Percentiles rank a stretch among this genome's conserved stretches.
Conservation (phyloP, 1,140 invertebrate species). For the Eulimnadia texana region DNA sequence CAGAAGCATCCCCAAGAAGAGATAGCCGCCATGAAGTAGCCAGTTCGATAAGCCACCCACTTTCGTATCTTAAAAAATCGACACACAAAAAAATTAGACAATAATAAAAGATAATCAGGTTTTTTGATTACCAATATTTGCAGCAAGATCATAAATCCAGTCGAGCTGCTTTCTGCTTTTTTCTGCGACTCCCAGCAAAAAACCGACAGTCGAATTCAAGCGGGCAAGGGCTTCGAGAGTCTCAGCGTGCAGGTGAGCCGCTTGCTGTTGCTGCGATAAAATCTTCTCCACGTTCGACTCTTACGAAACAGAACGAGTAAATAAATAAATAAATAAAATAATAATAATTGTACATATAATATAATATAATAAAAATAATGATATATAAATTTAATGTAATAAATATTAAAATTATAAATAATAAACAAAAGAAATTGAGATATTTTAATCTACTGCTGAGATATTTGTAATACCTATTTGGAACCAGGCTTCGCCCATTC, state of each 20-base stretch:
- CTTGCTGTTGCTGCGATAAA: slow-evolving; percentile 37
- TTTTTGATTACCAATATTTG: slow-evolving; percentile 33
- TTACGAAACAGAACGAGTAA: slow-evolving; percentile 22
- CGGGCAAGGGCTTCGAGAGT: slow-evolving; percentile 41
- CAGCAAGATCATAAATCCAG: slow-evolving; percentile 41
- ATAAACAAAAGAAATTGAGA: background rate
- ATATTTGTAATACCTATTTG: slow-evolving; percentile 43
- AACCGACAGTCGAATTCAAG: slow-evolving; percentile 42
- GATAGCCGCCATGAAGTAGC: slow-evolving; percentile 25
- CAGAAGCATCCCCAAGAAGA: slow-evolving; percentile 23
- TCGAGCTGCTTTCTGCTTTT: slow-evolving; percentile 36
- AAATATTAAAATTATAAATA: background rate
- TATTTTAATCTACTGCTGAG: no score
- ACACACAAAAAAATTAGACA: background rate
- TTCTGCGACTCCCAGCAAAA: slow-evolving; percentile 35
- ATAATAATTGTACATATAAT: background rate
- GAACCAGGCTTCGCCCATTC: slow-evolving; percentile 36
- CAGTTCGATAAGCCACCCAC: slow-evolving; percentile 23
- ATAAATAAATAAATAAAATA: background rate
- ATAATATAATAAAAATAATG: background rate
- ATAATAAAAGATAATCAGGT: background rate
- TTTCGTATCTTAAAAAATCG: slow-evolving; percentile 12
- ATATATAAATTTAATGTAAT: background rate
- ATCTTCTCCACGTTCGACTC: slow-evolving; percentile 36
- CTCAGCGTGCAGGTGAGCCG: slow-evolving; percentile 36